Conservation (phyloP, 64 coral and sea anemone genomes). For the Platygyra sinensis region DNA sequence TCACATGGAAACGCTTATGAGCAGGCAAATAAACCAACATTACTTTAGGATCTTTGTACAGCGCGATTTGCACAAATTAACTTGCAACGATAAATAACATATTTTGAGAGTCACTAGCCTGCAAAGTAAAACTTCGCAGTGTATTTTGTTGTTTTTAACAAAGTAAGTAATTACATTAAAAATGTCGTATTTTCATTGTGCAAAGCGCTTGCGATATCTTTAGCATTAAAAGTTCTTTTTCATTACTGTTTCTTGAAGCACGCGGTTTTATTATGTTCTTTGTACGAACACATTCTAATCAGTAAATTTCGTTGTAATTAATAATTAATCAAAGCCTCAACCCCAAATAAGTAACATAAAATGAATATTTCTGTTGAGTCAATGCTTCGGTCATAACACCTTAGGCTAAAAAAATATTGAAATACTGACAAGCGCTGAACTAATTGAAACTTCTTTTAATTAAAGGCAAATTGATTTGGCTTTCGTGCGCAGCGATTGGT, state of each 20-base stretch:
- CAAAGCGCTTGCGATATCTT: constrained; percentile 40
- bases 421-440: constrained; percentile 1
- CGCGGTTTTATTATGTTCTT: constrained; percentile 78
- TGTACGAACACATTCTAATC: constrained; percentile 85
- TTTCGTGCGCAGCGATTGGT: background rate
- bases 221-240: constrained; percentile 70
- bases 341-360: constrained; percentile 74
- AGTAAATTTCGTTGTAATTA: constrained; percentile 94
- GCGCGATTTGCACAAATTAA: constrained; percentile 55
- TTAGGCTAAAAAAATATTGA: constrained; percentile 56
- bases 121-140: background rate
- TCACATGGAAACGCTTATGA: constrained; percentile 51
- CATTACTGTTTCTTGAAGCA: constrained; percentile 64
- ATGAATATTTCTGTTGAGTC: constrained; percentile 82
- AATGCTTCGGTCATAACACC: constrained; percentile 78
- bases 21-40: constrained; percentile 61
- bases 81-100: constrained; percentile 25
- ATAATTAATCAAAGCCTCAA: constrained; percentile 87
- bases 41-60: constrained; percentile 41
- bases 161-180: constrained; percentile 73
- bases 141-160: constrained; percentile 32
- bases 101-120: background rate
- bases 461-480: constrained; percentile 29
- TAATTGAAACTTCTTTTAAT: constrained; percentile 56
- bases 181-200: constrained; percentile 34